Conservation (phyloP, 2,888 invertebrate species). For the Luperina testacea region DNA sequence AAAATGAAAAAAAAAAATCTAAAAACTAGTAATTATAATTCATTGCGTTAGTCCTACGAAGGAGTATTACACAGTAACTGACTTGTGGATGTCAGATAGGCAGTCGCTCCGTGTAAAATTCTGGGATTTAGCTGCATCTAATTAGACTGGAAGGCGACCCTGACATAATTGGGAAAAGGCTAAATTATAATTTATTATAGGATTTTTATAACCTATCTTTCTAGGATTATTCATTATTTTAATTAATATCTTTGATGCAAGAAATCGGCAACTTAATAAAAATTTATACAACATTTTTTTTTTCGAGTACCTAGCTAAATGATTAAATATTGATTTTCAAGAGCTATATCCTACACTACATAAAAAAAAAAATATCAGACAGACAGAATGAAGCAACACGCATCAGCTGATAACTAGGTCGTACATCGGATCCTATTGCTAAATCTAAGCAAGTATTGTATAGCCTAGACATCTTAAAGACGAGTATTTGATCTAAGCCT, state of each 20-base stretch:
- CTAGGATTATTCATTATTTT: background rate
- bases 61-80: background rate
- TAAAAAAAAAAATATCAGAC: background rate
- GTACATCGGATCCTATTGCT: conserved; percentile 29
- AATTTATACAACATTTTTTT: background rate
- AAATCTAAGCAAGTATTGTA: conserved; percentile 16
- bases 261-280: background rate
- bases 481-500: conserved; percentile 27
- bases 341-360: background rate
- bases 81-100: background rate
- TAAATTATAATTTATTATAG: background rate
- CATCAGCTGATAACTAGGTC: background rate
- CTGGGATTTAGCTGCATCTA: background rate
- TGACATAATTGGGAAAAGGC: background rate
- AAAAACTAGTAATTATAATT: background rate
- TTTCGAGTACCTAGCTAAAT: background rate
- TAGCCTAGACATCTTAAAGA: conserved; percentile 12
- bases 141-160: background rate
- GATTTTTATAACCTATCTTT: background rate
- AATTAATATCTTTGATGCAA: too few relatives aligned
- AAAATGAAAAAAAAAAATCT: too few relatives aligned
- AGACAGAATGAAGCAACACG: background rate
- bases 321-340: background rate
- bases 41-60: background rate
- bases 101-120: background rate